These are phyloP conservation scores for Saturnia japonica DNA, from an alignment of 2,888 invertebrate genomes.

Conservation along the genomic window DNA sequence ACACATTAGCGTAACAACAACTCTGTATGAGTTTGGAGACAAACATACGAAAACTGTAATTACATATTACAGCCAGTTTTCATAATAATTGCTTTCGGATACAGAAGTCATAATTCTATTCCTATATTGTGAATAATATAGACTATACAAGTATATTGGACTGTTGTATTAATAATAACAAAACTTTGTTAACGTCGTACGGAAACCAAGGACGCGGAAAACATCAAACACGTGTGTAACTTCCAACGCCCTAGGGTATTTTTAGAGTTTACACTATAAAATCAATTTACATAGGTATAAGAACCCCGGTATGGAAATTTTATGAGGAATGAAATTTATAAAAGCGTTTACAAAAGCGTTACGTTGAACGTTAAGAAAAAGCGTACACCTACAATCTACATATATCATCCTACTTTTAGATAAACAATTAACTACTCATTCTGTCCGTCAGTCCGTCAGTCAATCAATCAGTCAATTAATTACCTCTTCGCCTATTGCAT, in stretches of 20 bases:
- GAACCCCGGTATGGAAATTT: no score
- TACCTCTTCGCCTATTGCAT: no score
- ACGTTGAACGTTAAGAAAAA: no score
- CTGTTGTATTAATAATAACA: background rate
- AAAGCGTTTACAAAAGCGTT: no score
- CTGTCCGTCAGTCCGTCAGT: no score
- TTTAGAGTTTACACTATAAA: background rate
- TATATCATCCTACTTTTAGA: no score
- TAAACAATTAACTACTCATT: no score
- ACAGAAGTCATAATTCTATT: constrained; percentile 3
- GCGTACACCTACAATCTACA: no score
- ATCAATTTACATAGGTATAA: no score
- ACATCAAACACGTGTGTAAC: background rate
- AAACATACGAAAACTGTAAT: background rate
- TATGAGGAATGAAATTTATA: no score
- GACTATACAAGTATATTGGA: background rate
- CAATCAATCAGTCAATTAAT: no score
- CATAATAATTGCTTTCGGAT: background rate
- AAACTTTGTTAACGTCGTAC: background rate
- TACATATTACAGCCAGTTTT: background rate
- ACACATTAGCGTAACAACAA: background rate
- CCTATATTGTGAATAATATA: no score
- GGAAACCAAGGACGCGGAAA: background rate
- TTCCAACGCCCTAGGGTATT: background rate
- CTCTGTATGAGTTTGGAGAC: background rate